phyloP scores from a whole-genome alignment of 2,797 vertebrate species.

The Gila robusta region DNA sequence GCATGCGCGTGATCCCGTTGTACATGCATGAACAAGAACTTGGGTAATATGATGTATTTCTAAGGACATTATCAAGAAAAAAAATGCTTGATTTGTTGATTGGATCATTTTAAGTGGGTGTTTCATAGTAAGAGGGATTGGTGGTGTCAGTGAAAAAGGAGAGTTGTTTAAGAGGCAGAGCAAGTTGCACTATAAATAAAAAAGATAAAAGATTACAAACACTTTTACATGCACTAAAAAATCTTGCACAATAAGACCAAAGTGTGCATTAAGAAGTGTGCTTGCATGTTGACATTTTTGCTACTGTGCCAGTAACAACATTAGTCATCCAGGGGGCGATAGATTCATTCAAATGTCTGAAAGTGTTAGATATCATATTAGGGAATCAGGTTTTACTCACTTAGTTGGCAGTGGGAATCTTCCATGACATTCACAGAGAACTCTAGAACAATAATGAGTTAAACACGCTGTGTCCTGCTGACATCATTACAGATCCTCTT shows the following conservation, averaged over 20 bases:
- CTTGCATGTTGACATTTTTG: not conserved
- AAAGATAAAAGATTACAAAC: not conserved
- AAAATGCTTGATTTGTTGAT: not conserved
- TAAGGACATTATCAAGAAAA: not conserved
- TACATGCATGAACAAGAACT: not conserved
- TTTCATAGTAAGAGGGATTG: not conserved
- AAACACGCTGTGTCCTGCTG: not conserved
- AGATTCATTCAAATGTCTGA: not conserved
- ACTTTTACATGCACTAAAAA: not conserved
- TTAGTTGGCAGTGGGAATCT: not conserved
- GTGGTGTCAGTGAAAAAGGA: not conserved
- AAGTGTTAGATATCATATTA: not conserved
- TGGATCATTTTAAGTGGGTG: not conserved
- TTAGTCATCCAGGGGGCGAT: not conserved
- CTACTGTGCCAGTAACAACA: not conserved
- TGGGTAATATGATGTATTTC: not conserved
- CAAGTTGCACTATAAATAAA: not conserved
- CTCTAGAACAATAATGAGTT: constrained; percentile 22
- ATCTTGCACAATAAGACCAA: not conserved
- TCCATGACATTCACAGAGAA: not conserved
- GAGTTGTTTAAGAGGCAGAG: not conserved
- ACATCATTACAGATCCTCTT: constrained; percentile 12
- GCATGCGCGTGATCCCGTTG: not conserved
- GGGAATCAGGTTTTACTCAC: not conserved
- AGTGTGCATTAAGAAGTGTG: not conserved